A percentile compares a stretch with the other conserved stretches of the same genome.
Conservation (phyloP, 2,113 vertebrate genomes). For the Melanerpes aurifrons region DNA sequence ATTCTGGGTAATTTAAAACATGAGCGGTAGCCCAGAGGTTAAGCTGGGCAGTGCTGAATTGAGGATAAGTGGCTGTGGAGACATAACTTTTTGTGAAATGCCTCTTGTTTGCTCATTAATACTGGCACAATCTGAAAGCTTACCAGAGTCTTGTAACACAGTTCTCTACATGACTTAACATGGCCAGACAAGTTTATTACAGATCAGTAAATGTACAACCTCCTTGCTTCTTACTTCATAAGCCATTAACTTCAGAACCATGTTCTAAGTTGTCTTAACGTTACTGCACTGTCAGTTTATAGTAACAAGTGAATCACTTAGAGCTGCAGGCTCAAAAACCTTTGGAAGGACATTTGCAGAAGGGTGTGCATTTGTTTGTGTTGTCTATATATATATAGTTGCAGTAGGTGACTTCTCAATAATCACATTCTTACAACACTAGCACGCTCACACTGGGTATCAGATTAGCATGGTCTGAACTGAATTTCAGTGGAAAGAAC, state of each 20-base stretch:
- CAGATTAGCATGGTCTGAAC: not conserved
- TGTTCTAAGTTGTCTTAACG: slow-evolving; percentile 9
- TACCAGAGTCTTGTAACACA: not conserved
- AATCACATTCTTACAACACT: not conserved
- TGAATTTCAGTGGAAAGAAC: not conserved
- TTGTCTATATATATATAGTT: not conserved
- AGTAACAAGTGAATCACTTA: not conserved
- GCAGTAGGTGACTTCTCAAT: not conserved
- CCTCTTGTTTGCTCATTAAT: not conserved
- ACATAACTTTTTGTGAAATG: slow-evolving; percentile 23
- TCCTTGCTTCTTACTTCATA: slow-evolving; percentile 33
- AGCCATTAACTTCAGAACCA: slow-evolving; percentile 30
- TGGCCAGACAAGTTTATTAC: slow-evolving; percentile 30
- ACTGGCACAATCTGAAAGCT: not conserved
- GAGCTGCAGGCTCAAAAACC: not conserved
- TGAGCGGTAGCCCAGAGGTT: not conserved
- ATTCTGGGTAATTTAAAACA: not conserved
- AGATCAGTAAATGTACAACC: slow-evolving; percentile 30
- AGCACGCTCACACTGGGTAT: not conserved
- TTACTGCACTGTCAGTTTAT: not conserved
- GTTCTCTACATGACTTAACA: slow-evolving; percentile 40
- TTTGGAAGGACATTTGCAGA: not conserved
- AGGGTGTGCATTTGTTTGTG: not conserved
- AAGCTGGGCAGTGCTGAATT: not conserved
- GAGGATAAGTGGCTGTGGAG: not conserved